phyloP scores from a whole-genome alignment of 2,113 vertebrate species.

The Colius striatus region DNA sequence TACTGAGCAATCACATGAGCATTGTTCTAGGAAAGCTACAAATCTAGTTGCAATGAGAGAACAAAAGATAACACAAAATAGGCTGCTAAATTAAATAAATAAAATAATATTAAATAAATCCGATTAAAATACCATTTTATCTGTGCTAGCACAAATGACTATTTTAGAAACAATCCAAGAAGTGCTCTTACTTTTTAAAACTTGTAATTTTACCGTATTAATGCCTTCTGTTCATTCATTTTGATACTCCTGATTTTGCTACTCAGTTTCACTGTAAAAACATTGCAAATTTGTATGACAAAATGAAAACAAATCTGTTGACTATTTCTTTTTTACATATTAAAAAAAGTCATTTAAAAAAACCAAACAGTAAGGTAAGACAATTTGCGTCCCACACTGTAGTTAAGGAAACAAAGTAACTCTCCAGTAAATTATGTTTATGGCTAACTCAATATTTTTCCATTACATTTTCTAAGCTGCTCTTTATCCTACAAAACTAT shows the following conservation, averaged over 20 bases:
- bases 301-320: not conserved
- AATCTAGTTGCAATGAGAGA: not conserved
- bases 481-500: not conserved
- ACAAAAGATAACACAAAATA: not conserved
- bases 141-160: conserved; percentile 12
- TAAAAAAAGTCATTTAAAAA: not conserved
- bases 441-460: not conserved
- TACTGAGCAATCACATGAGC: not conserved
- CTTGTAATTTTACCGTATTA: conserved; percentile 59
- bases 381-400: not conserved
- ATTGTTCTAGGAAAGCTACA: not conserved
- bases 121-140: not conserved
- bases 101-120: not conserved
- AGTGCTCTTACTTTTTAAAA: conserved; percentile 49
- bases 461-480: not conserved
- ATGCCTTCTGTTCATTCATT: conserved; percentile 47
- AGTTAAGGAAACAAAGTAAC: not conserved
- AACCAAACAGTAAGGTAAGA: not conserved
- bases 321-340: not conserved
- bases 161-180: conserved; percentile 13
- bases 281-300: not conserved
- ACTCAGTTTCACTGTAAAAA: conserved; percentile 30
- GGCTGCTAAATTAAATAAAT: not conserved
- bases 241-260: conserved; percentile 25
- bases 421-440: not conserved